These are phyloP conservation scores for Archilochus colubris DNA, from an alignment of 2,113 vertebrate genomes.

Conservation along the genomic window DNA sequence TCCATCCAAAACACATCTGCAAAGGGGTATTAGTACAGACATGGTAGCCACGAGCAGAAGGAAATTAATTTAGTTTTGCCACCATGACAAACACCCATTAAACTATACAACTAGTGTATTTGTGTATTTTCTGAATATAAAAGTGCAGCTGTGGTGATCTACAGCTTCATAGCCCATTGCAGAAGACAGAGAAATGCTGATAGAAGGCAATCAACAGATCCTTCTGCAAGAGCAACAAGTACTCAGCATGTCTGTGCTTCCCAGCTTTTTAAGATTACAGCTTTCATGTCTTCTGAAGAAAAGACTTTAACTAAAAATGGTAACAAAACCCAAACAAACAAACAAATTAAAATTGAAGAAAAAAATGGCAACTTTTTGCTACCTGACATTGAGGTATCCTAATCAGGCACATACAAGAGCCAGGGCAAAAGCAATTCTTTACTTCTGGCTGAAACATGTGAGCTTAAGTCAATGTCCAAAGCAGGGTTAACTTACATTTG, in stretches of 20 bases:
- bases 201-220: not conserved
- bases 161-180: not conserved
- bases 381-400: too few relatives aligned
- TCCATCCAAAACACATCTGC: not conserved
- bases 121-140: not conserved
- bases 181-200: not conserved
- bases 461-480: too few relatives aligned
- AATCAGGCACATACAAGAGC: too few relatives aligned
- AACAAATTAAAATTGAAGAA: not conserved
- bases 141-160: not conserved
- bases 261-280: not conserved
- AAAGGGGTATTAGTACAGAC: not conserved
- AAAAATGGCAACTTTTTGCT: too few relatives aligned
- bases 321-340: too few relatives aligned
- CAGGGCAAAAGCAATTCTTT: too few relatives aligned
- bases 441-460: too few relatives aligned
- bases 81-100: not conserved
- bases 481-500: too few relatives aligned
- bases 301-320: not conserved
- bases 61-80: not conserved
- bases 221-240: rapidly evolving
- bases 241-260: not conserved
- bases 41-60: not conserved
- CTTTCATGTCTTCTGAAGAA: not conserved
- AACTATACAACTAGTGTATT: not conserved